A percentile compares a stretch with the other conserved stretches of the same genome.
These are phyloP conservation scores for Bujurquina vittata DNA, from an alignment of 2,113 vertebrate genomes.

Conservation along the genomic window DNA sequence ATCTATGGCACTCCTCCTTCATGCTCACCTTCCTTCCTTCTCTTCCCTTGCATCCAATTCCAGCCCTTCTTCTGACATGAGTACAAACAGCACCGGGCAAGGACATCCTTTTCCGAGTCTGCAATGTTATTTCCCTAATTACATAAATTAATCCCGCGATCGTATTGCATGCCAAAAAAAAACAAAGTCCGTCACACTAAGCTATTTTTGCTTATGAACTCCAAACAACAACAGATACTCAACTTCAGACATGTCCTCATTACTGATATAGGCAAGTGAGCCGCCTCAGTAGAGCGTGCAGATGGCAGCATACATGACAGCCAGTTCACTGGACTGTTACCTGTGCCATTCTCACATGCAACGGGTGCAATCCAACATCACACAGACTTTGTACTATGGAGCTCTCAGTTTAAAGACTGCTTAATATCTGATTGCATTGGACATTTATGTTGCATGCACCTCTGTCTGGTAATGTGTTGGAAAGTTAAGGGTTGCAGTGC, in stretches of 20 bases:
- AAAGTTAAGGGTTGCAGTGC: neutral
- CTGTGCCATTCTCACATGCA: neutral
- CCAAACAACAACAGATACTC: no score
- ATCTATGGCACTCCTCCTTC: conserved; percentile 65
- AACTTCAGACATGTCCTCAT: no score
- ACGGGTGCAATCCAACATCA: neutral
- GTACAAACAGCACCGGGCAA: conserved; percentile 66
- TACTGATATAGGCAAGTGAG: neutral
- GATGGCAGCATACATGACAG: neutral
- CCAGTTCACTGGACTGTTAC: neutral
- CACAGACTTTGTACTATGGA: neutral
- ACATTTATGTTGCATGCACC: neutral
- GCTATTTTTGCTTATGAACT: no score
- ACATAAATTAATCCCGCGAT: conserved; percentile 40
- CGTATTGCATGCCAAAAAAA: conserved; percentile 11
- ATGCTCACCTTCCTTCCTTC: conserved; percentile 62
- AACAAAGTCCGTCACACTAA: conserved; percentile 19
- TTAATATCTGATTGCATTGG: neutral
- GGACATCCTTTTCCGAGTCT: conserved; percentile 48
- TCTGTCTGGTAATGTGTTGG: neutral
- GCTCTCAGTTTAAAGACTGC: neutral
- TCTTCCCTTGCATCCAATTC: conserved; percentile 25
- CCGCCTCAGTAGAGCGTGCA: no score
- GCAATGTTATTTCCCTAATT: conserved; percentile 35
- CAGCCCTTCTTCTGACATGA: conserved; percentile 47